Evolutionary conservation across 2,797 vertebrate species (phyloP), one percentile per base, ranked within the genome.

Genomic region (Hippocampus kuda): DNA sequence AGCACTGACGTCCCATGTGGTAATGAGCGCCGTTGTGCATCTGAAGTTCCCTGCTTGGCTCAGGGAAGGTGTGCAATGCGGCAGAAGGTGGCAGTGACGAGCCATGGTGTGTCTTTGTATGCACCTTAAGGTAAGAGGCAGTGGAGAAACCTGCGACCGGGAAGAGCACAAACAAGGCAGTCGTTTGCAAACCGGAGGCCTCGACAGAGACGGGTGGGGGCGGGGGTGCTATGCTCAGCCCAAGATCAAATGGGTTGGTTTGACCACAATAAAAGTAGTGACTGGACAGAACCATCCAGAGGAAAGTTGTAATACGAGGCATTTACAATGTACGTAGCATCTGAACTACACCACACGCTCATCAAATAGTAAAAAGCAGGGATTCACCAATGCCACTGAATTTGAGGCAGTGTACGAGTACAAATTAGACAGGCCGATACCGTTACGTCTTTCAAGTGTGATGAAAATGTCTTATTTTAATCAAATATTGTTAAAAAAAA

Each of bases 81-180:
- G 88, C 82, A 76, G 90, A 84, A 80, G 86, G 88, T 79, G 89
- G 86, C 77, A 90, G 85, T 77, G 88, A 91, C 90, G 95, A 93
- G 93, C 95, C 94, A 88, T 99, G 97, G 93, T 99, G 96, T 89
- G 94, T 97, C 97, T 99, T 99, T 94, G 98, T 94, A 91, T 99
- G 97, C 94, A 98, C 96, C 94, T 98, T 99, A 96, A 99, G 97
- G 94, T 99, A 99, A 93, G 97, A 99, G 84, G 97, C 95, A 91
- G 96, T 98, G 91, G 96, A 99, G 94, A 99, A 98, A 97, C 97
- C 97, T 99, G 91, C 83, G 88, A 88, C 90, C 91, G 88, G 83
- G 89, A 86, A 87, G 87, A 89, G 82, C 89, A 80, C 89, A 81
- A 83, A 90, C 81, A 89, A 77, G 83, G 86, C 82, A 88, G 76